Evolutionary conservation across 2,888 invertebrate genomes (phyloP), one percentile per base, ranked within the genome.

Genomic region (Lasiommata megera): DNA sequence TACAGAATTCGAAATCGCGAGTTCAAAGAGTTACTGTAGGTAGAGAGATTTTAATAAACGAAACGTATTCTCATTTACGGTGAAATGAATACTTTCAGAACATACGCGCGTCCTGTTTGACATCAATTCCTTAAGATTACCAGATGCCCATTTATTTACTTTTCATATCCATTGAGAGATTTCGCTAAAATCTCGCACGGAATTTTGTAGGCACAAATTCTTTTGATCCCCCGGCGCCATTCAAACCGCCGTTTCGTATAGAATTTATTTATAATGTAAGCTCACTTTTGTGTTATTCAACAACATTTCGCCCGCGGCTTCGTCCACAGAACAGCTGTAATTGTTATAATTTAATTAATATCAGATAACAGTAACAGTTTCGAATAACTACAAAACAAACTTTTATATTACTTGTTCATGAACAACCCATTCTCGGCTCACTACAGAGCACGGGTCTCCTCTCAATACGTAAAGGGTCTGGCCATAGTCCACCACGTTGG

Each of bases 131-230:
- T 11, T 34, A 34, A 11, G 34, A 34, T 34, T 34, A 34, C 34
- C 34, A 34, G 34, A 11, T 34, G 3, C 34, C 9, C 11, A 34
- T 34, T 12, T 29, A 44, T 44, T 44, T 29, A 44, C 44, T 29
- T 44, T 44, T 44, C 28, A 44, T 44, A 29, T 29, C 12, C 28
- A 29, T 29, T 29, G 16, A 44, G 44, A 29, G 44, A 44, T 14
- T 44, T 28, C 1, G 29, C 44, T 44, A 28, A 44, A 41, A 41
- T 41, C 41, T 41, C 41, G 23, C 18, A 41, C 11, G 44, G 29
- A 44, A 44, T 44, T 28, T 16, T 14, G 43, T 44, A 44, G 12
- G 37, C 37, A 44, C 44, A 44, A 44, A 44, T 28, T 44, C 29
- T 44, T 43, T 44, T 44, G 44, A 44, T 44, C 28, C 28, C 28